Conservation (phyloP, 2,888 invertebrate genomes). For the Dioctria linearis region DNA sequence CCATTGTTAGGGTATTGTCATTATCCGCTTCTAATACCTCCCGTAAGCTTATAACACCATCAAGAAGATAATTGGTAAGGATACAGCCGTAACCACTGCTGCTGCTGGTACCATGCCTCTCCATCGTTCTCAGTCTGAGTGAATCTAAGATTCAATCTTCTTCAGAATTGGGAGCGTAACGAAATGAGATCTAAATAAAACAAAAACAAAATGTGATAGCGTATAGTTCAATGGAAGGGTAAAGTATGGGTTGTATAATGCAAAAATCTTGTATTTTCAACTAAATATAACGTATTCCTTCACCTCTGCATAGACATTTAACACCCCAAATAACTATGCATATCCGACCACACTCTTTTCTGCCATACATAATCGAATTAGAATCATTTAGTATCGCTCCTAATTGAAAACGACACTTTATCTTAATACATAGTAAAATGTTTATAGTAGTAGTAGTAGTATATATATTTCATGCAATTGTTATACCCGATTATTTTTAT, state of each 20-base stretch:
- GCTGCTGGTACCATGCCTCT: not conserved
- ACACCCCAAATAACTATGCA: constrained; percentile 10
- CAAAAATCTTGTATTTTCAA: constrained; percentile 52
- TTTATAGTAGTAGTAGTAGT: constrained; percentile 59
- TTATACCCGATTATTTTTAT: not conserved
- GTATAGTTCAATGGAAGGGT: constrained; percentile 10
- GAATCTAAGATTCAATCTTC: constrained; percentile 44
- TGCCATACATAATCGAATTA: constrained; percentile 68
- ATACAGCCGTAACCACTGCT: constrained; percentile 18
- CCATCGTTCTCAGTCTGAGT: not conserved
- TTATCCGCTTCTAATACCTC: constrained; percentile 46
- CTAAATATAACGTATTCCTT: constrained; percentile 17
- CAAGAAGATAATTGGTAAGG: constrained; percentile 51
- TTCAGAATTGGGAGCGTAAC: constrained; percentile 17
- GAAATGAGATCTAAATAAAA: constrained; percentile 32
- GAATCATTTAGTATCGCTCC: constrained; percentile 64
- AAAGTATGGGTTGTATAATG: constrained; percentile 33
- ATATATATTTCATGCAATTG: constrained; percentile 37
- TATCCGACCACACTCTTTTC: constrained; percentile 25
- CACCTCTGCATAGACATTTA: not conserved
- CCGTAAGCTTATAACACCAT: constrained; percentile 52
- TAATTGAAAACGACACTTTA: constrained; percentile 60
- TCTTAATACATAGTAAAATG: not conserved
- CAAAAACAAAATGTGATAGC: constrained; percentile 49
- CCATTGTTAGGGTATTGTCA: constrained; percentile 45